Percentiles rank a stretch among this genome's conserved stretches.
Evolutionary conservation across 2,888 invertebrate genomes (phyloP).

Genomic region (Drosophila paramelanica): DNA sequence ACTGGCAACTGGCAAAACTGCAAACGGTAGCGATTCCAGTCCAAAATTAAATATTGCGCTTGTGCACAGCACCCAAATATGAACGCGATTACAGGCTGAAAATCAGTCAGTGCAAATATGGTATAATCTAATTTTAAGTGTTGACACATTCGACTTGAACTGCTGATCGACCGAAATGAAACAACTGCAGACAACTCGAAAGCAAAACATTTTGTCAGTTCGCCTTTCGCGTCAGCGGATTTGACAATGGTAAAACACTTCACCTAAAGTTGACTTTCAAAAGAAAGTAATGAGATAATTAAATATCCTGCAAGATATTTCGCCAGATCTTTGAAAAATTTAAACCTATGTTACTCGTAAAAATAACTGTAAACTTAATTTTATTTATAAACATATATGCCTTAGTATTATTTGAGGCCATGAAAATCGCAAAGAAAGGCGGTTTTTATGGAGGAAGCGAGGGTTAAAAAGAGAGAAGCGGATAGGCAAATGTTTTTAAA

Average conservation of each 20-base stretch:
- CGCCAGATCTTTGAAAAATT: no score
- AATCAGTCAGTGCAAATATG: slow-evolving; percentile 75
- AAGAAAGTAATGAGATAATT: neutral
- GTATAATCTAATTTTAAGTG: slow-evolving; percentile 84
- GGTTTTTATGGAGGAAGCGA: neutral
- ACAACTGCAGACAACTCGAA: neutral
- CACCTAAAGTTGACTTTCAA: neutral
- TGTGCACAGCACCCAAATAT: slow-evolving; percentile 54
- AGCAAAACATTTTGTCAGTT: slow-evolving; percentile 3
- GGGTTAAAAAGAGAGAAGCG: neutral
- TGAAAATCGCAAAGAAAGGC: neutral
- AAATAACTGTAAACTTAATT: no score
- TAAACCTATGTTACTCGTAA: no score
- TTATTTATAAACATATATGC: no score
- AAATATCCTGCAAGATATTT: no score
- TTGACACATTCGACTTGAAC: slow-evolving; percentile 67
- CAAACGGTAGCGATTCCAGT: slow-evolving; percentile 50
- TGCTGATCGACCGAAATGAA: slow-evolving; percentile 40
- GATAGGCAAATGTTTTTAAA: no score
- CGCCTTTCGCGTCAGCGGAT: slow-evolving; percentile 5
- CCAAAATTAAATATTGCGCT: slow-evolving; percentile 69
- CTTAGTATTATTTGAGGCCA: no score
- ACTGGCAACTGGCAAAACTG: slow-evolving; percentile 12
- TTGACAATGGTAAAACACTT: neutral
- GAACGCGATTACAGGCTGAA: slow-evolving; percentile 61